phyloP scores from a whole-genome alignment of 2,797 vertebrate genomes.

The Pantherophis vulpinus region DNA sequence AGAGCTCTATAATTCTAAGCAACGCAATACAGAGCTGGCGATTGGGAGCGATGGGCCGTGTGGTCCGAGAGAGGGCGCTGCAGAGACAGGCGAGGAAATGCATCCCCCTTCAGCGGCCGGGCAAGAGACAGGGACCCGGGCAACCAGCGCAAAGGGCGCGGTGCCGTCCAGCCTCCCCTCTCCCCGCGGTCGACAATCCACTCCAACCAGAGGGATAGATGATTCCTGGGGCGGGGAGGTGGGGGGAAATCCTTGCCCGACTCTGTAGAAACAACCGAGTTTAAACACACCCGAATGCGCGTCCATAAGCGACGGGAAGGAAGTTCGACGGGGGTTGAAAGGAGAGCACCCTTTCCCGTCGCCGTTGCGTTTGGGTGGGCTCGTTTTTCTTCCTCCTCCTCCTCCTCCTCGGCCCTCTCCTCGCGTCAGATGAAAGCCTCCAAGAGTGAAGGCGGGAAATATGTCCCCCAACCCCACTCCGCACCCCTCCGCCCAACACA shows the following conservation, averaged over 20 bases:
- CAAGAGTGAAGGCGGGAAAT: background rate
- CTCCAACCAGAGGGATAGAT: background rate
- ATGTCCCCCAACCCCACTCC: too few species aligned
- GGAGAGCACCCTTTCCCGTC: background rate
- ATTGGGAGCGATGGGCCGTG: slow-evolving; percentile 12
- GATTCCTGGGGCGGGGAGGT: background rate
- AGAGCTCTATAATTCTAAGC: background rate
- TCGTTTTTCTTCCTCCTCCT: background rate
- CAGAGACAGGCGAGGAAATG: slow-evolving; percentile 13
- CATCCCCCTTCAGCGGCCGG: background rate
- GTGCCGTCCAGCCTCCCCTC: too few species aligned
- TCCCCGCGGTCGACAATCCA: too few species aligned
- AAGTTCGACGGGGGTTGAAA: background rate
- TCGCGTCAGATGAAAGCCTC: background rate
- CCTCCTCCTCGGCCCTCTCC: background rate
- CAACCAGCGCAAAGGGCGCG: background rate
- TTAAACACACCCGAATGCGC: background rate
- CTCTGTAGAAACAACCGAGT: background rate
- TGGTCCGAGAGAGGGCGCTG: slow-evolving; percentile 61
- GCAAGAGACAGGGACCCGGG: background rate
- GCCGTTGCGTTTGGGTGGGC: background rate
- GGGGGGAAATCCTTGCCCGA: too few species aligned
- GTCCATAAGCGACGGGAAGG: background rate
- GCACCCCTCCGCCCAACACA: rapidly evolving
- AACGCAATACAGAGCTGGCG: background rate